Conservation (phyloP, 2,888 invertebrate genomes). For the Eupelmus urozonus region DNA sequence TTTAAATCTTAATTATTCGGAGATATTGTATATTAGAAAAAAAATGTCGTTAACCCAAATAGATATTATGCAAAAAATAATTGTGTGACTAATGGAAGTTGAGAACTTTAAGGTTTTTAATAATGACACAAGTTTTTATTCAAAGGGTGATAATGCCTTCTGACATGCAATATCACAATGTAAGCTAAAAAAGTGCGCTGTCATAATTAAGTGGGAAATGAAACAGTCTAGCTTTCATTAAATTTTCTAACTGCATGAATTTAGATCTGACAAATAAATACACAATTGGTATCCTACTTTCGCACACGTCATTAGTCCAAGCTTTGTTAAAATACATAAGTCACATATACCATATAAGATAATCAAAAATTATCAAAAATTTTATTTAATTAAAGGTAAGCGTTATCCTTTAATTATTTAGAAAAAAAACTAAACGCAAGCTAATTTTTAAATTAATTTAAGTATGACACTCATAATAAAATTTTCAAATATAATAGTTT, state of each 20-base stretch:
- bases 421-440: too few relatives aligned
- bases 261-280: conserved; percentile 15
- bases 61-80: too few relatives aligned
- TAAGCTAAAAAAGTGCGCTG: not conserved
- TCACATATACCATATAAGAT: too few relatives aligned
- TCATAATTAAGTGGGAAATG: conserved; percentile 6
- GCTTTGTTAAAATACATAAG: not conserved
- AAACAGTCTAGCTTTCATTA: conserved; percentile 23
- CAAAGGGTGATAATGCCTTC: not conserved
- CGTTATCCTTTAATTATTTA: too few relatives aligned
- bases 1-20: too few relatives aligned
- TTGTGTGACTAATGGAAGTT: too few relatives aligned
- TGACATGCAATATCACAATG: not conserved
- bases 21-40: too few relatives aligned
- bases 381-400: too few relatives aligned
- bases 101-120: not conserved
- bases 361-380: not conserved
- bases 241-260: not conserved
- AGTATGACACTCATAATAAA: too few relatives aligned
- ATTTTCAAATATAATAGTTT: too few relatives aligned
- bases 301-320: not conserved
- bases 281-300: conserved; percentile 5
- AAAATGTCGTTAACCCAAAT: too few relatives aligned
- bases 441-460: too few relatives aligned
- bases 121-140: not conserved